Base-by-base conservation (phyloP, 1,140 invertebrate species). In the Drosophila busckii region DNA sequence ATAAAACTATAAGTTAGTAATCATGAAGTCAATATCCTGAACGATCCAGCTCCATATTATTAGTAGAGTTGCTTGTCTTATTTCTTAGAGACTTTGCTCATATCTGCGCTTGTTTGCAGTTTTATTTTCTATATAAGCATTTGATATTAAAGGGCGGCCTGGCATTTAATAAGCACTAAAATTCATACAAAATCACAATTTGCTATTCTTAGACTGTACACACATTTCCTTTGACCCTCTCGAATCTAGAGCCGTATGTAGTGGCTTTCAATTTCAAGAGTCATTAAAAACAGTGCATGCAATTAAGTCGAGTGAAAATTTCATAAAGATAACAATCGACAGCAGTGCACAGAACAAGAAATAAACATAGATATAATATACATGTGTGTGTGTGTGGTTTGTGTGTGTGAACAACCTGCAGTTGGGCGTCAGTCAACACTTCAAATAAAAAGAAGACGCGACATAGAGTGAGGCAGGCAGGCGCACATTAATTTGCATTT, bases 321-420 rank as follows among this genome's bases (percentile, higher is more conserved):
- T 80, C 76, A 82, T 75, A 82, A 70, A 80, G 75, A 80, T 80
- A 80, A 82, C 75, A 82, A 82, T 80, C 75, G 75, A 82, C 69
- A 75, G n/a, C n/a, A n/a, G n/a, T n/a, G n/a, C n/a, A n/a, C n/a
- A 82, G 61, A 80, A 80, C 60, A 82, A 83, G 76, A 83, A 82
- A 75, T 82, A 82, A 80, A 82, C 64, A 82, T 75, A 56, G 16
- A 35, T 48, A 13, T 12, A 22, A 40, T 16, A 34, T 2, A 46
- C 17, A 58, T 49, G n/a, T n/a, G 22, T 32, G 32, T 35, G 34
- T 10, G 26, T 10, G 8, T 29, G 16, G 9, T 20, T 10, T 56
- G 29, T 32, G 23, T 20, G 15, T 8, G 20, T 34, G 20, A 50
- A 52, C 42, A 67, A 64, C 54, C 68, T 80, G 66, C 71, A 61